Conservation (phyloP, 2,113 vertebrate genomes). For the Boulengerochromis microlepis region DNA sequence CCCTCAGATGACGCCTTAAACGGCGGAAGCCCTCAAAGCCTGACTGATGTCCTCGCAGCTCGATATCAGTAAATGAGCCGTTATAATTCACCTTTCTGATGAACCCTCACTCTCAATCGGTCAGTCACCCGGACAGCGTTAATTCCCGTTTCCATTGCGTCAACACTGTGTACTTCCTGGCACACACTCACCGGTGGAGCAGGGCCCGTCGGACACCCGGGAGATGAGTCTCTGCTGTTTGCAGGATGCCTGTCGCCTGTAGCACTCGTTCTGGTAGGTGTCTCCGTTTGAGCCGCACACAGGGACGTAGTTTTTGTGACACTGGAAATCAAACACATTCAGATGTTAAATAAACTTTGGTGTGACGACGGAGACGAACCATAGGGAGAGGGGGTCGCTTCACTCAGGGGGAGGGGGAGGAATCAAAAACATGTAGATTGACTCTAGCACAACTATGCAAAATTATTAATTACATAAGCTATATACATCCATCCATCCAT, state of each 20-base stretch:
- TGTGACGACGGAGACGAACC: background rate
- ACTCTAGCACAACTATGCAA: background rate
- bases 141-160: background rate
- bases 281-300: constrained; percentile 96
- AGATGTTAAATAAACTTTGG: background rate
- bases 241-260: constrained; percentile 88
- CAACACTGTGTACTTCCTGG: background rate
- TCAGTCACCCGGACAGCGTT: background rate
- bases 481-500: too few species aligned
- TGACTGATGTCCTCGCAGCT: background rate
- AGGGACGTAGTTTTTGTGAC: constrained; percentile 89
- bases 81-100: background rate
- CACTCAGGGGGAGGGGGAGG: background rate
- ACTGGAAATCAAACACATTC: constrained; percentile 70
- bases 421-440: background rate
- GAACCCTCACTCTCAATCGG: background rate
- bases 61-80: background rate
- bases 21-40: background rate
- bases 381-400: background rate
- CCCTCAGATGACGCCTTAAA: background rate
- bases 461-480: background rate
- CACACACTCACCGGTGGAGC: constrained; percentile 80
- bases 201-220: constrained; percentile 81
- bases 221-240: constrained; percentile 90
- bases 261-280: constrained; percentile 96